Evolutionary conservation across 2,888 invertebrate genomes (phyloP).

Genomic region (Crematogaster levior): DNA sequence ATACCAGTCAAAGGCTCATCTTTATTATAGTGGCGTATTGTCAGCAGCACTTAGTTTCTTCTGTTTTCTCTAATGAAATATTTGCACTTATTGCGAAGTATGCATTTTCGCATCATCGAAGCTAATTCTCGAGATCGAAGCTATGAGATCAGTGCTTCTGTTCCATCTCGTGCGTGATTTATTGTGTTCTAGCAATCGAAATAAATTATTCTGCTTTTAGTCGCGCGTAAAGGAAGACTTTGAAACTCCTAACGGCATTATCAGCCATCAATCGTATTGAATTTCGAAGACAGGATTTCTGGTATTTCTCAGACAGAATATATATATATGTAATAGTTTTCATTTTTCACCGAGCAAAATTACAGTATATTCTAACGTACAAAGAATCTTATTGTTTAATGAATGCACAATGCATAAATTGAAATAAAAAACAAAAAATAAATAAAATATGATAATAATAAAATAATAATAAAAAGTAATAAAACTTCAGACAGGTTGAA

Average conservation of each 20-base stretch:
- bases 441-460: too few relatives aligned
- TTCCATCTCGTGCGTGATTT: neutral
- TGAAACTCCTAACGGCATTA: neutral
- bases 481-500: too few relatives aligned
- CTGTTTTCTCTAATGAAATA: slow-evolving; percentile 45
- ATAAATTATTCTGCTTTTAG: slow-evolving; percentile 18
- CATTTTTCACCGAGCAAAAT: neutral
- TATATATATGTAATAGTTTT: too few relatives aligned
- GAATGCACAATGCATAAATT: neutral
- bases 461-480: too few relatives aligned
- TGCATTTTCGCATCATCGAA: neutral
- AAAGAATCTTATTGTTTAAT: neutral
- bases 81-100: slow-evolving; percentile 20
- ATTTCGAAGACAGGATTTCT: neutral
- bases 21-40: slow-evolving; percentile 33
- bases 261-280: too few relatives aligned
- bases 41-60: slow-evolving; percentile 55
- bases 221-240: neutral
- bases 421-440: neutral
- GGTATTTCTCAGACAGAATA: neutral
- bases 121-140: slow-evolving; percentile 9
- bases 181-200: neutral
- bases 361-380: neutral
- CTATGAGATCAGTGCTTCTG: neutral
- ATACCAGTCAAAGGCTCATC: slow-evolving; percentile 23